Evolutionary conservation across 2,888 invertebrate genomes (phyloP), one percentile per base, ranked within the genome.

Genomic region (Pristionchus maxplancki): DNA sequence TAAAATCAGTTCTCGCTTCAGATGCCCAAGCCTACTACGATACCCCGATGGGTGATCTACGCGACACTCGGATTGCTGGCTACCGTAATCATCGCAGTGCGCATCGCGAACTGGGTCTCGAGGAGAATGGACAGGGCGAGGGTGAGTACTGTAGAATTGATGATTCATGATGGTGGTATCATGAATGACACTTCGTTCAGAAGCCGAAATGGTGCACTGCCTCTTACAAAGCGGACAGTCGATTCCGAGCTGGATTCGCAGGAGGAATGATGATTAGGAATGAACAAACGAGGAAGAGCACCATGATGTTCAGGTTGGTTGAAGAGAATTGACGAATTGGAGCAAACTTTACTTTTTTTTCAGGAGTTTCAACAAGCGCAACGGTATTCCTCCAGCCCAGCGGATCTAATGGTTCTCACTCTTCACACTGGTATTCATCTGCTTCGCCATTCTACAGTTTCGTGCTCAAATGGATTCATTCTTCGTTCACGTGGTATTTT

Each of bases 301-400:
- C 88, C 1, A 88, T 88, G 88, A 88, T 88, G 88, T 88, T 88
- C 88, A 87, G 86, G 86, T 71, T 17, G 24, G n/a, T 1, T 24
- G 44, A 3, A 3, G 15, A 34, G 0, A 31, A 31, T 28, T 8
- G 28, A 31, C 71, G 13, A 34, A 8, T 5, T 9, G 34, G 37
- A 71, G 34, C 34, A 34, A 34, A 67, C 15, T 6, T 17, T 64
- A n/a, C n/a, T 20, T 8, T 40, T 3, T 34, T 67, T 86, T 13
- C 71, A 87, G 86, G 50, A 87, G 86, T 44, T 87, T 87, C 86
- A 87, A 87, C 86, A 87, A 86, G 31, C 86, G 86, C 3, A 87
- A 87, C 67, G 86, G 86, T 0, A 87, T 87, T 24, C 86, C 86
- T n/a, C 67, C 31, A 2, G 86, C 71, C 8, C 86, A 87, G 71